These are phyloP conservation scores for Nemoura dubitans DNA, from an alignment of 2,888 invertebrate species.

Conservation along the genomic window DNA sequence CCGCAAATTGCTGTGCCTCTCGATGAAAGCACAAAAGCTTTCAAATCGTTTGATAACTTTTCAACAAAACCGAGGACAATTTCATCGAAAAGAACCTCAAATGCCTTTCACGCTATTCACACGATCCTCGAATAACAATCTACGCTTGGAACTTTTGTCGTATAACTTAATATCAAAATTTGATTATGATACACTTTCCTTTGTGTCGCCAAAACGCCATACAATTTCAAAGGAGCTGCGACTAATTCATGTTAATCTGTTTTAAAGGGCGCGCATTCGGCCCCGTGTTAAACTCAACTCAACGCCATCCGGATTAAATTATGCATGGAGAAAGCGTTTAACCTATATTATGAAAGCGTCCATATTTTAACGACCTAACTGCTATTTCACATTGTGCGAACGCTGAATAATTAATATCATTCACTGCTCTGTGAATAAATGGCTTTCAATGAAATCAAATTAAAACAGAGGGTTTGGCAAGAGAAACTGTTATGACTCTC, in stretches of 20 bases:
- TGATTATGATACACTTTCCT: not conserved
- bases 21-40: too few species aligned
- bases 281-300: not conserved
- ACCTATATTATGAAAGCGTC: not conserved
- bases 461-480: not conserved
- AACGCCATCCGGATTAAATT: too few species aligned
- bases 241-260: not conserved
- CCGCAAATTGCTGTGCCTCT: too few species aligned
- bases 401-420: not conserved
- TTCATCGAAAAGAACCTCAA: too few species aligned
- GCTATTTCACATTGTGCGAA: not conserved
- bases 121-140: not conserved
- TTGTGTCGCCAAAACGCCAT: not conserved
- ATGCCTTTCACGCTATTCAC: not conserved
- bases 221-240: not conserved
- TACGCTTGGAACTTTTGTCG: not conserved
- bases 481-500: not conserved
- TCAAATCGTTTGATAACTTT: too few species aligned
- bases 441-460: not conserved
- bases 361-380: not conserved
- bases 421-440: not conserved
- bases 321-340: not conserved
- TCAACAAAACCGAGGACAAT: too few species aligned
- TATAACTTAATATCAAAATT: not conserved
- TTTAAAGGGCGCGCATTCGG: not conserved